phyloP scores from a whole-genome alignment of 2,113 vertebrate species.

The Antennarius striatus region DNA sequence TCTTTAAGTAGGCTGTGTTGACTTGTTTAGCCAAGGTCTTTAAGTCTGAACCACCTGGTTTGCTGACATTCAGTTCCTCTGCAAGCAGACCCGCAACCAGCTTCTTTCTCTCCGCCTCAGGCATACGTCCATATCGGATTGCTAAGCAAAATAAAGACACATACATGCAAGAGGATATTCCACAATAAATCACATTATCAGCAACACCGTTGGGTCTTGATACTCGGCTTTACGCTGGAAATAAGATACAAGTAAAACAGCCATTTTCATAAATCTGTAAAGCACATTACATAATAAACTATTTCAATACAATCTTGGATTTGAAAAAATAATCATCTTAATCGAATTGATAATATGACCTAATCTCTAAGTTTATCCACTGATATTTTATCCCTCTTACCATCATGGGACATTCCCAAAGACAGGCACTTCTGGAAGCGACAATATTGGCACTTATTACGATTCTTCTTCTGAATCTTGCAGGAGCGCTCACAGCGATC shows the following conservation, averaged over 20 bases:
- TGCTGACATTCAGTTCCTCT: conserved; percentile 80
- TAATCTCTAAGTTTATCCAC: too few relatives aligned
- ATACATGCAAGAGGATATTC: conserved; percentile 7
- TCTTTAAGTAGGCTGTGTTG: conserved; percentile 94
- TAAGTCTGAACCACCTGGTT: conserved; percentile 88
- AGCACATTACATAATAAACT: not conserved
- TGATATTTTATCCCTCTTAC: conserved; percentile 74
- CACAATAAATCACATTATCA: not conserved
- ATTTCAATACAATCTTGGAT: not conserved
- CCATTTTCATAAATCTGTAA: not conserved
- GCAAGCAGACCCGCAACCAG: conserved; percentile 89
- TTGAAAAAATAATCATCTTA: not conserved
- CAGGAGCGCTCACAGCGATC: conserved; percentile 93
- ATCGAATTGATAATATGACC: too few relatives aligned
- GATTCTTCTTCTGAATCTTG: conserved; percentile 97
- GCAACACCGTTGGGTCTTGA: not conserved
- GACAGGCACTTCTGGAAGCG: conserved; percentile 98
- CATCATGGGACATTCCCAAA: conserved; percentile 96
- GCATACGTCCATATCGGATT: conserved; percentile 97
- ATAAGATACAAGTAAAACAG: not conserved
- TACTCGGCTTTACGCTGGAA: not conserved
- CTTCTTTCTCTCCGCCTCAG: conserved; percentile 95
- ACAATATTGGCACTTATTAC: conserved; percentile 99
- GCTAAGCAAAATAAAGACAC: conserved; percentile 72
- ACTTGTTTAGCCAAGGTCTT: conserved; percentile 94